Percentiles rank a stretch among this genome's conserved stretches.
Evolutionary conservation across 92 coral and sea anemone species (phyloP).

Genomic region (Siderastrea siderea): DNA sequence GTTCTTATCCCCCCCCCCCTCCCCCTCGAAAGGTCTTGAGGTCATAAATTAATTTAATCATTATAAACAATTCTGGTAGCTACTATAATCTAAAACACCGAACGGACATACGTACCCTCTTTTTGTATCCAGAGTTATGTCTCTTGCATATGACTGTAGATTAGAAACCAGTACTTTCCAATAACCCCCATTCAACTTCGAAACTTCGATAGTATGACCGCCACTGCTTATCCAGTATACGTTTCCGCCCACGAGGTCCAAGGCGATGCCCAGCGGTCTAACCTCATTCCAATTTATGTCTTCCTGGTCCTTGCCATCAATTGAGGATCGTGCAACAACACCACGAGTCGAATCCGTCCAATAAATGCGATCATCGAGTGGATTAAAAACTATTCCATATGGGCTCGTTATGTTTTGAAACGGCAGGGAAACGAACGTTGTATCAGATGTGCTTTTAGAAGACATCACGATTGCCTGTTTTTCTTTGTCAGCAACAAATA

Average conservation of each 20-base stretch:
- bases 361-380: slow-evolving; percentile 74
- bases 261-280: slow-evolving; percentile 69
- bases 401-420: slow-evolving; percentile 31
- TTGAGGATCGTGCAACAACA: slow-evolving; percentile 62
- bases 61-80: too few species aligned
- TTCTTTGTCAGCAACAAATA: slow-evolving; percentile 2
- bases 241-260: slow-evolving; percentile 71
- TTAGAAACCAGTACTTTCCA: slow-evolving; percentile 56
- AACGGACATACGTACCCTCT: slow-evolving; percentile 42
- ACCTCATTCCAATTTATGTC: slow-evolving; percentile 40
- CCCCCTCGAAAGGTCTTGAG: too few species aligned
- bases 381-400: slow-evolving; percentile 71
- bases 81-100: too few species aligned
- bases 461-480: not conserved
- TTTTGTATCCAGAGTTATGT: slow-evolving; percentile 65
- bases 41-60: too few species aligned
- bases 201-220: slow-evolving; percentile 65
- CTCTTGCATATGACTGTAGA: slow-evolving; percentile 53
- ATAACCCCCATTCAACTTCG: slow-evolving; percentile 62
- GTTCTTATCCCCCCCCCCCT: too few species aligned
- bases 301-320: slow-evolving; percentile 67
- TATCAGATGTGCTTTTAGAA: not conserved
- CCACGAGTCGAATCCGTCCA: slow-evolving; percentile 75
- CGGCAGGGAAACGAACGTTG: not conserved
- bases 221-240: slow-evolving; percentile 70